A percentile compares a stretch with the other conserved stretches of the same genome.
Conservation (phyloP, 2,888 invertebrate species). For the Pseudococcus longispinus region DNA sequence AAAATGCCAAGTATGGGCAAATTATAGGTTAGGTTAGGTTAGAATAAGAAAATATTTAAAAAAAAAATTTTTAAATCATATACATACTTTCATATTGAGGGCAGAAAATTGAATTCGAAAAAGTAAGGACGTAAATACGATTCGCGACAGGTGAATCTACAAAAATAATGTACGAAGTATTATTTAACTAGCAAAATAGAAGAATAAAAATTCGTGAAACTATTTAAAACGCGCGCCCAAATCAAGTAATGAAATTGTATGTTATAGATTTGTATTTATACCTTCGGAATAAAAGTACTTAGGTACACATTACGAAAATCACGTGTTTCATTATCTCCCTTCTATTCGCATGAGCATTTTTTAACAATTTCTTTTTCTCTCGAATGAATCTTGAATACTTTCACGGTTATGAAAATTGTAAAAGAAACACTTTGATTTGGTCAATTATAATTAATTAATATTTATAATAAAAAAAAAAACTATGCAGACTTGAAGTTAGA, state of each 20-base stretch:
- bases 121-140: background rate
- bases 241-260: background rate
- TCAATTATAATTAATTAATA: background rate
- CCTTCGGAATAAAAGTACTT: conserved; percentile 14
- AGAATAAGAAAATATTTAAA: background rate
- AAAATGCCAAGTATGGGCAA: too few species aligned
- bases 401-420: background rate
- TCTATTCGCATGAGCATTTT: background rate
- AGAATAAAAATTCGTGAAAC: background rate
- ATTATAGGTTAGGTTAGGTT: too few species aligned
- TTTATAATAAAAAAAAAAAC: background rate
- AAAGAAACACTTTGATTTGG: background rate
- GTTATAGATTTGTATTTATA: conserved; percentile 30
- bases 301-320: background rate
- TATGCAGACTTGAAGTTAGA: background rate
- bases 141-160: background rate
- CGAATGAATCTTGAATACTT: background rate
- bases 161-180: background rate
- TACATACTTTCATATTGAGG: background rate
- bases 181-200: background rate
- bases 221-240: conserved; percentile 13
- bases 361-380: background rate
- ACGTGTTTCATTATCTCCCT: conserved; percentile 12
- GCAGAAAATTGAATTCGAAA: background rate
- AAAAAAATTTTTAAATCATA: background rate